Conservation (phyloP, 1,140 invertebrate species). For the Aporrectodea caliginosa region DNA sequence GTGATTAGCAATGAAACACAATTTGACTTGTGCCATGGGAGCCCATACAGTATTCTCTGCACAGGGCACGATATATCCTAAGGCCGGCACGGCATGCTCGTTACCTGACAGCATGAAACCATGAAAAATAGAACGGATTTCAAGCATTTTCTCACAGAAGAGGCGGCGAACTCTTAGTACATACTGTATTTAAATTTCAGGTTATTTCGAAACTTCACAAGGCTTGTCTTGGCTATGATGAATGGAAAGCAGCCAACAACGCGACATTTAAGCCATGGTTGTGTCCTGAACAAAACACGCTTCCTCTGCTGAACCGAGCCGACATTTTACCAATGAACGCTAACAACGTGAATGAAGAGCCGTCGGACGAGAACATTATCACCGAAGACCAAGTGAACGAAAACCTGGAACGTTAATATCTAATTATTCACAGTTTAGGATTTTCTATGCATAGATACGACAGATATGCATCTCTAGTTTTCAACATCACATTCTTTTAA, state of each 20-base stretch:
- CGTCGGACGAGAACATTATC: constrained; percentile 23
- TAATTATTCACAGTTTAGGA: too few relatives aligned
- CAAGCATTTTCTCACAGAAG: constrained; percentile 22
- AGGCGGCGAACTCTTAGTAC: neutral
- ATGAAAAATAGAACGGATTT: too few relatives aligned
- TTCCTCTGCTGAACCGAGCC: constrained; percentile 61
- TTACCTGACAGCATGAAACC: too few relatives aligned
- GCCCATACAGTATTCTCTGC: too few relatives aligned
- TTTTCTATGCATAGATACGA: too few relatives aligned
- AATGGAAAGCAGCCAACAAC: constrained; percentile 74
- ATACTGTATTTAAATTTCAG: constrained; percentile 25
- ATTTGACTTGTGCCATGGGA: too few relatives aligned
- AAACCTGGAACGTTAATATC: constrained; percentile 13
- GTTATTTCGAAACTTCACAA: constrained; percentile 75
- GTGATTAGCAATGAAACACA: too few relatives aligned
- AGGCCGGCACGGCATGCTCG: too few relatives aligned
- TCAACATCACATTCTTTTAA: too few relatives aligned
- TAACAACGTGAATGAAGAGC: constrained; percentile 9
- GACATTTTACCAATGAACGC: constrained; percentile 31
- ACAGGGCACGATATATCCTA: too few relatives aligned
- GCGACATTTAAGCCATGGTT: constrained; percentile 80
- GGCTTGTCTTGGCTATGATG: constrained; percentile 70
- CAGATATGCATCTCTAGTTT: too few relatives aligned
- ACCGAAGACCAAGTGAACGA: constrained; percentile 29
- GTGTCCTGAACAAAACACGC: constrained; percentile 72